Evolutionary conservation across 2,888 invertebrate species (phyloP).

Genomic region (Flexamia atlantica): DNA sequence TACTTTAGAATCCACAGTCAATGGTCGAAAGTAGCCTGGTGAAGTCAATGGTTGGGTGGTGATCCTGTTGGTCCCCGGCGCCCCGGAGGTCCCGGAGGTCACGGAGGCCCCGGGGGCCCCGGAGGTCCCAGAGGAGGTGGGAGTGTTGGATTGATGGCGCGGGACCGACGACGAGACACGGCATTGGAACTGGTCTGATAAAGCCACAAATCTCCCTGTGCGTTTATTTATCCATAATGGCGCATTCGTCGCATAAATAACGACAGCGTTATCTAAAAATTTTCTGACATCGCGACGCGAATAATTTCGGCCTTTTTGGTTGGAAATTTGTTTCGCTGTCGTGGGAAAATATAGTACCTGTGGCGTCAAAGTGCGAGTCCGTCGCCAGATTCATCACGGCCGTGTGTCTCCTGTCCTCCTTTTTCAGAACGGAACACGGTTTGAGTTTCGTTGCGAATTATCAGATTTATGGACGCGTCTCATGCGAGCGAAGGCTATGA

Average conservation of each 20-base stretch:
- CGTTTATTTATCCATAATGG: constrained; percentile 44
- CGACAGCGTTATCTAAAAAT: constrained; percentile 45
- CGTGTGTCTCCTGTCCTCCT: constrained; percentile 31
- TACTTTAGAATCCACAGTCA: too few relatives aligned
- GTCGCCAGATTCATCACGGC: constrained; percentile 15
- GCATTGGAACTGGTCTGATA: constrained; percentile 28
- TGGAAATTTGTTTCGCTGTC: constrained; percentile 36
- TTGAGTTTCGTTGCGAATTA: constrained; percentile 50
- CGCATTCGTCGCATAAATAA: constrained; percentile 43
- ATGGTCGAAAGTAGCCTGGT: too few relatives aligned
- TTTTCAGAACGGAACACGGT: constrained; percentile 46
- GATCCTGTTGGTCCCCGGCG: too few relatives aligned
- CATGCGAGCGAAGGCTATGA: constrained; percentile 25
- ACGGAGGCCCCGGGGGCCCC: constrained; percentile 1
- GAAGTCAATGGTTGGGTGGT: too few relatives aligned
- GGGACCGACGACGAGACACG: constrained; percentile 17
- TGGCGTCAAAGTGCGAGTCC: constrained; percentile 43
- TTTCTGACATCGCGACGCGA: constrained; percentile 52
- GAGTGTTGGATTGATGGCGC: constrained; percentile 35
- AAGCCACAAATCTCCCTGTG: constrained; percentile 43
- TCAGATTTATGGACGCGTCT: constrained; percentile 21
- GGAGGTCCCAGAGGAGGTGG: neutral
- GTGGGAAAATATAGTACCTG: constrained; percentile 17
- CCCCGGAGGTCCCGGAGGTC: neutral
- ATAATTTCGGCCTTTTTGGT: constrained; percentile 54